Percentiles rank a stretch among this genome's conserved stretches.
phyloP scores from a whole-genome alignment of 2,113 vertebrate species.

The Isichthys henryi region DNA sequence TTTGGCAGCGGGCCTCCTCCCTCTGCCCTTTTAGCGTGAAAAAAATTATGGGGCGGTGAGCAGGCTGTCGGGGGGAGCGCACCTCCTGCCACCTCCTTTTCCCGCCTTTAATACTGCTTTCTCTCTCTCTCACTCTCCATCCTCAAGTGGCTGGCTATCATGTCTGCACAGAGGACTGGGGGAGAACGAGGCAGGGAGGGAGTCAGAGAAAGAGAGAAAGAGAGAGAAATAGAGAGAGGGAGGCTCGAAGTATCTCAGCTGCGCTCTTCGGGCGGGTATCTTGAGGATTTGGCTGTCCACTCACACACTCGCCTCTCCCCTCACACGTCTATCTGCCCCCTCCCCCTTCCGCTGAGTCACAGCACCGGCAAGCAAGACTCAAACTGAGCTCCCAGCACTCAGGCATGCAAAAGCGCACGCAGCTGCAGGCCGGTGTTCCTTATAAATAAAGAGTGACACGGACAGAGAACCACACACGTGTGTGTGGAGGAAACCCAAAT shows the following conservation, averaged over 20 bases:
- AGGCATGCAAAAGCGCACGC: background rate
- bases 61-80: background rate
- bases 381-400: constrained; percentile 1
- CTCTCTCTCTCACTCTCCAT: background rate
- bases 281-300: constrained; percentile 37
- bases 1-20: background rate
- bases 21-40: background rate
- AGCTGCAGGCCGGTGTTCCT: background rate
- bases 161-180: background rate
- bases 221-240: background rate
- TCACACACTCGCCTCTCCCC: background rate
- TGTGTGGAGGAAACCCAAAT: no score
- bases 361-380: background rate
- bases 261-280: constrained; percentile 17
- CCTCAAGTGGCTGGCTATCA: background rate
- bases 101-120: background rate
- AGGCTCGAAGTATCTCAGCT: background rate
- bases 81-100: background rate
- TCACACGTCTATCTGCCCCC: background rate
- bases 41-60: background rate
- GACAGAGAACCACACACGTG: no score
- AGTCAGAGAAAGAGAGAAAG: background rate
- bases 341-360: constrained; percentile 35
- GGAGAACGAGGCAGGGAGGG: background rate
- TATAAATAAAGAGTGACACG: background rate